A percentile compares a stretch with the other conserved stretches of the same genome.
Conservation (phyloP, 2,113 vertebrate genomes). For the Dasypus novemcinctus region DNA sequence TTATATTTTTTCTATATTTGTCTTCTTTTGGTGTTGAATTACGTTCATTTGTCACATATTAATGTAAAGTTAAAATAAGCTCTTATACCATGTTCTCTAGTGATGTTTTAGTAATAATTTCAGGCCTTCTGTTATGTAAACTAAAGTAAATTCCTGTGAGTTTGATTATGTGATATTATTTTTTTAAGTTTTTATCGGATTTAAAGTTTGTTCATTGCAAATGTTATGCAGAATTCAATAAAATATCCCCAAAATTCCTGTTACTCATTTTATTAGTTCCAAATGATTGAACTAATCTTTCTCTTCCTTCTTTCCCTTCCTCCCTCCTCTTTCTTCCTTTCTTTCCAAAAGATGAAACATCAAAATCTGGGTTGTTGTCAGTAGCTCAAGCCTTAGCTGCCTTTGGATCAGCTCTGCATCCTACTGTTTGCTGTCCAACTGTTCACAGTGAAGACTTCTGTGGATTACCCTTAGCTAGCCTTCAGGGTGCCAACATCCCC, state of each 20-base stretch:
- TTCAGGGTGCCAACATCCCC: neutral
- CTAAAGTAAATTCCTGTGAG: conserved; percentile 49
- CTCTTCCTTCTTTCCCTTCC: neutral
- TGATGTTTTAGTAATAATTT: conserved; percentile 46
- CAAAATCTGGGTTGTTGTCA: neutral
- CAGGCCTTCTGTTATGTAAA: conserved; percentile 45
- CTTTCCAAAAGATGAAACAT: conserved; percentile 31
- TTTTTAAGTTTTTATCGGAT: conserved; percentile 45
- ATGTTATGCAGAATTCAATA: conserved; percentile 73
- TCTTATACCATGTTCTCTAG: conserved; percentile 34
- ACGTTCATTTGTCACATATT: conserved; percentile 17
- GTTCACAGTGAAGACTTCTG: neutral
- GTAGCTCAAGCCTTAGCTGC: neutral
- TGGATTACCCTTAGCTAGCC: neutral
- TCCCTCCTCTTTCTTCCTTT: neutral
- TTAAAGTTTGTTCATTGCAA: conserved; percentile 58
- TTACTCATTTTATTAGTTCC: conserved; percentile 34
- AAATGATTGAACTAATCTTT: neutral
- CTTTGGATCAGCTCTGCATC: neutral
- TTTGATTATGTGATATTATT: conserved; percentile 53
- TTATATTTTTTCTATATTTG: conserved; percentile 54
- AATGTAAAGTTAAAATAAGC: conserved; percentile 52
- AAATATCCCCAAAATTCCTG: conserved; percentile 47
- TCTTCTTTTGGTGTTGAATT: conserved; percentile 49
- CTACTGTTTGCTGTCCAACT: neutral